phyloP scores from a whole-genome alignment of 2,113 vertebrate genomes.

The Dicaeum eximium region DNA sequence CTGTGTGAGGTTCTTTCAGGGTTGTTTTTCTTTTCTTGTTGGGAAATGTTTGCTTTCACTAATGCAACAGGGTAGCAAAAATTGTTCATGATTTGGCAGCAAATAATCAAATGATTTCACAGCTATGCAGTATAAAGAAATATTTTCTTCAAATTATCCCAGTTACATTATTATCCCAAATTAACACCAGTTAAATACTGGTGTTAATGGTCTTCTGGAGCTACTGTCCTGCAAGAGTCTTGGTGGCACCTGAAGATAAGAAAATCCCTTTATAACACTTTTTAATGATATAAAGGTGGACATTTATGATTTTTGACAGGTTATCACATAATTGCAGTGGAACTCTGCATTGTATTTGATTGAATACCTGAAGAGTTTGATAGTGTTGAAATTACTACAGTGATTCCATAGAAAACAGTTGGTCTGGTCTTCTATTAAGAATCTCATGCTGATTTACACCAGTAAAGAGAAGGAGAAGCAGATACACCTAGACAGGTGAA shows the following conservation, averaged over 20 bases:
- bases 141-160: not conserved
- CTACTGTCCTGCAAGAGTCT: not conserved
- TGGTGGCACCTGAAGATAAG: not conserved
- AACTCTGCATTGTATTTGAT: not conserved
- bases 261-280: not conserved
- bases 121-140: not conserved
- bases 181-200: not conserved
- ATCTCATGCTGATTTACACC: not conserved
- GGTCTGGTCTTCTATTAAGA: not conserved
- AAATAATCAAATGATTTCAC: not conserved
- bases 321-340: not conserved
- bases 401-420: not conserved
- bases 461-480: not conserved
- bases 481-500: not conserved
- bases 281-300: not conserved
- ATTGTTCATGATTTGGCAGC: not conserved
- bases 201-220: not conserved
- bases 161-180: no score
- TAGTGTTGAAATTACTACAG: not conserved
- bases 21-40: not conserved
- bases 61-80: not conserved
- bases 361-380: not conserved
- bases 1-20: not conserved
- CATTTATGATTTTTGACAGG: not conserved
- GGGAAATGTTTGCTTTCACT: not conserved